These are phyloP conservation scores for Notechis scutatus DNA, from an alignment of 2,113 vertebrate genomes.

Conservation along the genomic window DNA sequence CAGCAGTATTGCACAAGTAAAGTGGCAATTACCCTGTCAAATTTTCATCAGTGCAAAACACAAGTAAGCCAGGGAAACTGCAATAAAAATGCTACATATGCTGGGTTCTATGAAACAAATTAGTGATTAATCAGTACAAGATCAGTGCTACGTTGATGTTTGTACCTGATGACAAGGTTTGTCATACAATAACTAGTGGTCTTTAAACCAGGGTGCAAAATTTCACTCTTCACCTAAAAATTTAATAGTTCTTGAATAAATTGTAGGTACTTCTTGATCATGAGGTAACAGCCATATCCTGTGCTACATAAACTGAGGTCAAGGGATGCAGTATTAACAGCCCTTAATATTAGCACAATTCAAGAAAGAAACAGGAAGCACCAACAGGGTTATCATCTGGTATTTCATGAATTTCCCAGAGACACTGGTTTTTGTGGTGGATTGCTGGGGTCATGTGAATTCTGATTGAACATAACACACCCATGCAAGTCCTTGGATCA, in stretches of 20 bases:
- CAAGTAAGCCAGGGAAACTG: conserved; percentile 80
- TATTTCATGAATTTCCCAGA: background rate
- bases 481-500: background rate
- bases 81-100: conserved; percentile 86
- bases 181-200: conserved; percentile 59
- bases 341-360: conserved; percentile 5
- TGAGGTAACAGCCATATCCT: conserved; percentile 30
- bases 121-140: conserved; percentile 67
- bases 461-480: background rate
- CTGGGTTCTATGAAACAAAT: conserved; percentile 80
- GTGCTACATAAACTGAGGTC: conserved; percentile 20
- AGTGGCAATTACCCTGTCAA: conserved; percentile 91
- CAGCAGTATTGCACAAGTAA: conserved; percentile 86
- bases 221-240: background rate
- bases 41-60: conserved; percentile 84
- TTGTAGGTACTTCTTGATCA: conserved; percentile 25
- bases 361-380: conserved; percentile 20
- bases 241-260: conserved; percentile 30
- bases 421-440: background rate
- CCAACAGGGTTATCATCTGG: background rate
- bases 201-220: conserved; percentile 45
- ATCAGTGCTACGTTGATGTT: conserved; percentile 55
- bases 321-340: conserved; percentile 14
- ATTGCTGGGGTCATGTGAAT: background rate
- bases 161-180: conserved; percentile 58